Evolutionary conservation across 2,113 vertebrate species (phyloP).

Genomic region (Tenebrosternarchus preto): DNA sequence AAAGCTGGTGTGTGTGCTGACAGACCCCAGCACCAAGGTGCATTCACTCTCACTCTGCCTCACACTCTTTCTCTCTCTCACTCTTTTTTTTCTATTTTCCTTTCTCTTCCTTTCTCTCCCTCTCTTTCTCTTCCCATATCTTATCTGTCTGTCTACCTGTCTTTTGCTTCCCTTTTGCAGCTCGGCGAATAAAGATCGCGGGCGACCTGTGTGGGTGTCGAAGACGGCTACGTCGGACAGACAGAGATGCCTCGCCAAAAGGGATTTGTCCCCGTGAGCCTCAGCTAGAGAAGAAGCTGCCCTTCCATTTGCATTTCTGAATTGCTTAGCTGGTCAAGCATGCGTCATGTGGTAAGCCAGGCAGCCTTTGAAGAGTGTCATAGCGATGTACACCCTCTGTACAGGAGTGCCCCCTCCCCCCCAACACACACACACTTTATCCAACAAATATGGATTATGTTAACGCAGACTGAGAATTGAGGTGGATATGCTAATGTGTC

Average conservation of each 20-base stretch:
- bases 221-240: constrained; percentile 76
- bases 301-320: constrained; percentile 91
- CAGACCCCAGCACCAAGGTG: too few relatives aligned
- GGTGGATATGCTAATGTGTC: constrained; percentile 98
- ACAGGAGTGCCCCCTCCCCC: constrained; percentile 59
- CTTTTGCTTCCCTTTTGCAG: constrained; percentile 52
- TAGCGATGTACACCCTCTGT: constrained; percentile 84
- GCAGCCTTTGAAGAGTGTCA: constrained; percentile 87
- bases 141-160: constrained; percentile 30
- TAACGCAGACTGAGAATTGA: constrained; percentile 97
- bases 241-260: constrained; percentile 88
- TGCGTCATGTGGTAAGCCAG: constrained; percentile 80
- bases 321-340: constrained; percentile 97
- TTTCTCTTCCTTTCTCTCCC: constrained; percentile 47
- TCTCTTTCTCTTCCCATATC: constrained; percentile 61
- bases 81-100: not conserved
- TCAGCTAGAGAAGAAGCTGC: constrained; percentile 75
- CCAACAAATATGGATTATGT: constrained; percentile 99
- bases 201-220: constrained; percentile 63
- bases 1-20: constrained; percentile 63
- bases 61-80: not conserved
- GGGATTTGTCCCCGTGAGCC: constrained; percentile 87
- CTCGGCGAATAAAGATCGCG: constrained; percentile 76
- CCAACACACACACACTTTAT: constrained; percentile 82
- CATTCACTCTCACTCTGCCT: constrained; percentile 39